These are phyloP conservation scores for Eremophila alpestris DNA, from an alignment of 2,797 vertebrate genomes.

Conservation along the genomic window DNA sequence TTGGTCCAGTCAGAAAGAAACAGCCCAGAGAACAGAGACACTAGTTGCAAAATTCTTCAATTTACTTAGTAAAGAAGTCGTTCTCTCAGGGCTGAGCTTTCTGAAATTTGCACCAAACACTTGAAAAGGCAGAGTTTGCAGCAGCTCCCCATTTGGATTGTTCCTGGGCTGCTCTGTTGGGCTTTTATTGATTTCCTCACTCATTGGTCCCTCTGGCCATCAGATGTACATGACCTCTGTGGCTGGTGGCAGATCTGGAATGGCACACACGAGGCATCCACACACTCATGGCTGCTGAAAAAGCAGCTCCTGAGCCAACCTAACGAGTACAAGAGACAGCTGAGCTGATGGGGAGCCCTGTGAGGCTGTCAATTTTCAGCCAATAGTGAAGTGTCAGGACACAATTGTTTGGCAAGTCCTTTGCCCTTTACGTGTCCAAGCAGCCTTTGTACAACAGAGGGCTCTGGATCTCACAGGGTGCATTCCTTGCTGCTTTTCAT, in stretches of 20 bases:
- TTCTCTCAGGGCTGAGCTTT: background rate
- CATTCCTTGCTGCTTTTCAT: background rate
- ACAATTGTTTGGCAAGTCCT: slow-evolving; percentile 60
- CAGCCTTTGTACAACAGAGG: background rate
- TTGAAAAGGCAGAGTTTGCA: background rate
- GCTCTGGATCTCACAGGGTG: background rate
- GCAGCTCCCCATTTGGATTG: background rate
- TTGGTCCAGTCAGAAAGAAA: background rate
- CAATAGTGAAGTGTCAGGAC: slow-evolving; percentile 49
- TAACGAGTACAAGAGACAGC: slow-evolving; percentile 11
- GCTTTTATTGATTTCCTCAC: background rate
- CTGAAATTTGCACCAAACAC: background rate
- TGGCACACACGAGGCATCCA: background rate
- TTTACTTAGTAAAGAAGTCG: background rate
- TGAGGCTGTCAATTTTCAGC: slow-evolving; percentile 33
- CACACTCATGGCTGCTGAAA: background rate
- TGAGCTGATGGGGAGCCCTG: background rate
- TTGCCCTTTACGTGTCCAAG: slow-evolving; percentile 57
- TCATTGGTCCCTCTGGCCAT: background rate
- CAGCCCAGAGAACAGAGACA: background rate
- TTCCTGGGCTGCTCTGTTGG: background rate
- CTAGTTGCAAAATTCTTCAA: background rate
- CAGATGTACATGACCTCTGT: background rate
- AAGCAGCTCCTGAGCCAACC: slow-evolving; percentile 36
- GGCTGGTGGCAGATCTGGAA: background rate